A percentile compares a stretch with the other conserved stretches of the same genome.
These are phyloP conservation scores for Emberiza fucata DNA, from an alignment of 2,113 vertebrate genomes.

Conservation along the genomic window DNA sequence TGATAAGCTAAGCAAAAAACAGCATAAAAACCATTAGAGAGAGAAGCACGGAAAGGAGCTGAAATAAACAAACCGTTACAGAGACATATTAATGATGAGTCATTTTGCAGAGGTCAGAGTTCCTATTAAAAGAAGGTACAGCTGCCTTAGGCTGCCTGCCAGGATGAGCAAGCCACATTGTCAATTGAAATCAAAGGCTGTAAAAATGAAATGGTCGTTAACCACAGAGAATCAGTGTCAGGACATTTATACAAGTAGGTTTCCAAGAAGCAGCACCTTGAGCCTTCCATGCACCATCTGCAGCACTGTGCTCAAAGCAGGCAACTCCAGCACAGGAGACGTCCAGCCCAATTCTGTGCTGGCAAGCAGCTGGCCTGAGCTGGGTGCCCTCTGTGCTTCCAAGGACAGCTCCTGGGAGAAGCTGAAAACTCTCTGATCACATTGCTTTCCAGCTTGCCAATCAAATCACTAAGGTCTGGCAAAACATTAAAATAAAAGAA, in stretches of 20 bases:
- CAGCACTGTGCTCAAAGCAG: conserved; percentile 17
- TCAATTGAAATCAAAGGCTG: conserved; percentile 46
- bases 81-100: conserved; percentile 62
- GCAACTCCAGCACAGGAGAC: background rate
- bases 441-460: background rate
- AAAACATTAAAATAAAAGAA: background rate
- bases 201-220: conserved; percentile 64
- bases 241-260: background rate
- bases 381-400: background rate
- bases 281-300: conserved; percentile 20
- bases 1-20: conserved; percentile 91
- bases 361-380: background rate
- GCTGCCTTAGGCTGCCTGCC: conserved; percentile 62
- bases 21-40: conserved; percentile 84
- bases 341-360: background rate
- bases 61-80: conserved; percentile 46
- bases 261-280: conserved; percentile 42
- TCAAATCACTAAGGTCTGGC: background rate
- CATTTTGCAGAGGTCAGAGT: conserved; percentile 57
- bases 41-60: conserved; percentile 60
- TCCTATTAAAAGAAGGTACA: conserved; percentile 74
- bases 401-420: conserved; percentile 14
- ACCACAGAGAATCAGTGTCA: background rate
- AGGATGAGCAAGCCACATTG: conserved; percentile 52
- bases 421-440: background rate